Percentiles rank a stretch among this genome's conserved stretches.
phyloP scores from a whole-genome alignment of 2,888 invertebrate species.

The Sylvicola fuscatus region DNA sequence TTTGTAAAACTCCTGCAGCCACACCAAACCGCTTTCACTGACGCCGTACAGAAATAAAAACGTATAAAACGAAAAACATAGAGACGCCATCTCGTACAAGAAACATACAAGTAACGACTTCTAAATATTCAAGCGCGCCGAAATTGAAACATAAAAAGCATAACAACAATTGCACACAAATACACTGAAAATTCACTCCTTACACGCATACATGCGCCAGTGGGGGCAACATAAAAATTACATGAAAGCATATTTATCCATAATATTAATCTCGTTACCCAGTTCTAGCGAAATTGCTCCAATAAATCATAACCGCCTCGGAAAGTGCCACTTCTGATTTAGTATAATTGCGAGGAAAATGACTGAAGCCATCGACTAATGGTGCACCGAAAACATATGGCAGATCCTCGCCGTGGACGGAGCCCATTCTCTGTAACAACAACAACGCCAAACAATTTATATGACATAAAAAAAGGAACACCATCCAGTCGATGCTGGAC shows the following conservation, averaged over 20 bases:
- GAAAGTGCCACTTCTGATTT: conserved; percentile 68
- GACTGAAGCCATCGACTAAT: conserved; percentile 55
- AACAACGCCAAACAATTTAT: background rate
- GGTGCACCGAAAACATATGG: conserved; percentile 85
- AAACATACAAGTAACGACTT: too few relatives aligned
- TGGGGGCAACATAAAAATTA: conserved; percentile 1
- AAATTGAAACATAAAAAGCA: background rate
- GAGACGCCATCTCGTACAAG: too few relatives aligned
- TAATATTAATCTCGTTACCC: conserved; percentile 40
- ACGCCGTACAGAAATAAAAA: too few relatives aligned
- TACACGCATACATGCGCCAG: background rate
- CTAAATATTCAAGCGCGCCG: background rate
- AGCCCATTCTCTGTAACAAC: conserved; percentile 58
- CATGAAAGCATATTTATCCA: too few relatives aligned
- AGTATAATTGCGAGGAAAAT: conserved; percentile 76
- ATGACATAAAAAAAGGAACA: too few relatives aligned
- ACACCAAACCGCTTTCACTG: too few relatives aligned
- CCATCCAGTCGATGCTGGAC: too few relatives aligned
- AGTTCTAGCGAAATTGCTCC: conserved; percentile 71
- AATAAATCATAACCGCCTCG: conserved; percentile 71
- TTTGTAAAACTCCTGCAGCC: too few relatives aligned
- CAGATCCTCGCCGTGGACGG: conserved; percentile 80
- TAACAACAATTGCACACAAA: background rate
- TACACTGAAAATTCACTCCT: background rate
- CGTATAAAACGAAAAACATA: background rate